These are phyloP conservation scores for Propithecus perrieri DNA, from an alignment of 2,797 vertebrate species.

Conservation along the genomic window DNA sequence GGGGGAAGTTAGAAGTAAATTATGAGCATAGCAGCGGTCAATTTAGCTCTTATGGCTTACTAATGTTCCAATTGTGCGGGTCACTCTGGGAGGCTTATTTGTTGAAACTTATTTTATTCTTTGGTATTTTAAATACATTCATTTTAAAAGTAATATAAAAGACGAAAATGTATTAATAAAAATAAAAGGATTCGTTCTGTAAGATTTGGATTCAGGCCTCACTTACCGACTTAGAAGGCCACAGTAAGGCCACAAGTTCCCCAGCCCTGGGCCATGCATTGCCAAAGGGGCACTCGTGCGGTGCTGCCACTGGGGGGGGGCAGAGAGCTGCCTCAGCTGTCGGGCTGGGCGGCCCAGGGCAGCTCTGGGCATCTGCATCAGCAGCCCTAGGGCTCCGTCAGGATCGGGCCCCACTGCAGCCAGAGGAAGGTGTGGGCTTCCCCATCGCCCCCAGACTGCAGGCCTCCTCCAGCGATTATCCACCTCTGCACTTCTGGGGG, in stretches of 20 bases:
- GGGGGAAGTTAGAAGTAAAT: no score
- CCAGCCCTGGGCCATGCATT: no score
- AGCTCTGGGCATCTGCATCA: not conserved
- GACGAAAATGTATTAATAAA: no score
- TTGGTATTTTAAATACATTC: no score
- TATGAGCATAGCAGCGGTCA: no score
- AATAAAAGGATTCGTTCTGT: no score
- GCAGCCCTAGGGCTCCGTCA: not conserved
- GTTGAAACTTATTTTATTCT: no score
- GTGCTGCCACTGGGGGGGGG: conserved; percentile 22
- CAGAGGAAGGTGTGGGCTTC: not conserved
- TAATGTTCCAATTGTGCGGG: no score
- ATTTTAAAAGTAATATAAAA: no score
- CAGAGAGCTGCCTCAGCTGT: conserved; percentile 6
- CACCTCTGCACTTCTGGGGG: no score
- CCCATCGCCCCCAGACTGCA: fast-evolving
- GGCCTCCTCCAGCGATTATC: not conserved
- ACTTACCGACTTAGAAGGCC: not conserved
- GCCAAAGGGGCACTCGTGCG: fast-evolving
- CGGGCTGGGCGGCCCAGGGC: not conserved
- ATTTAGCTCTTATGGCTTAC: no score
- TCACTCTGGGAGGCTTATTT: no score
- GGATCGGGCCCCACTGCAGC: not conserved
- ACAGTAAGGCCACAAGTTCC: not conserved
- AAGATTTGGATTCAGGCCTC: not conserved